Evolutionary conservation across 2,113 vertebrate genomes (phyloP), one percentile per base, ranked within the genome.

Genomic region (Scytalopus superciliaris): DNA sequence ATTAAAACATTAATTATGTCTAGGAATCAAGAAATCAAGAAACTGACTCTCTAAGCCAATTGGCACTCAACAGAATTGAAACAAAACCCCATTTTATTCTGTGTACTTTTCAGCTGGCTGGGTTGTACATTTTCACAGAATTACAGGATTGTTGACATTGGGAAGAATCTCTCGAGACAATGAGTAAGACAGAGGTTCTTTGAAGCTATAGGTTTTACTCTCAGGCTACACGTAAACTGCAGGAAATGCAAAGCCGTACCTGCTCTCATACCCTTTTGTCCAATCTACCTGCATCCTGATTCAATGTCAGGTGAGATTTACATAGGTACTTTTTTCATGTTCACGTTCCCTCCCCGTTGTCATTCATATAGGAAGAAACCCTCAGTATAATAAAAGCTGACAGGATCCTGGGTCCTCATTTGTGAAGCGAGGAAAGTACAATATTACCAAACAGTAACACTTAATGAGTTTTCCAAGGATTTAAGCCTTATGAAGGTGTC

Each of bases 301-400:
- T 85, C 4, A 3, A 4, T 6, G 7, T 64, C 19, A 37, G 25
- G 14, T 16, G 19, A 64, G 14, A 44, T 78, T 69, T 50, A 44
- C 30, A 12, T 37, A 37, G 6, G 12, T 5, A 9, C 5, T 30
- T 68, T 55, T 50, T 42, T 55, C 31, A 17, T 50, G 27, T 30
- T 68, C 2, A 0, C 10, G 72, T 84, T 2, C 8, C 2, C 5
- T 82, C 6, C 1, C 24, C 42, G 33, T 9, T 81, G n/a, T n/a
- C 55, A 25, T 64, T 88, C 57, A 44, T 16, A n/a, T 7, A 4
- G 28, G n/a, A 74, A 53, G 8, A 86, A 72, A 5, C 15, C 8
- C 6, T 49, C 17, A 12, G 15, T 37, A 6, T 52, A 64, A 4
- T 47, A 39, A 27, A 56, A 18, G 16, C 30, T 64, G 47, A 35